phyloP scores from a whole-genome alignment of 2,797 vertebrate genomes.

The Aythya fuligula region DNA sequence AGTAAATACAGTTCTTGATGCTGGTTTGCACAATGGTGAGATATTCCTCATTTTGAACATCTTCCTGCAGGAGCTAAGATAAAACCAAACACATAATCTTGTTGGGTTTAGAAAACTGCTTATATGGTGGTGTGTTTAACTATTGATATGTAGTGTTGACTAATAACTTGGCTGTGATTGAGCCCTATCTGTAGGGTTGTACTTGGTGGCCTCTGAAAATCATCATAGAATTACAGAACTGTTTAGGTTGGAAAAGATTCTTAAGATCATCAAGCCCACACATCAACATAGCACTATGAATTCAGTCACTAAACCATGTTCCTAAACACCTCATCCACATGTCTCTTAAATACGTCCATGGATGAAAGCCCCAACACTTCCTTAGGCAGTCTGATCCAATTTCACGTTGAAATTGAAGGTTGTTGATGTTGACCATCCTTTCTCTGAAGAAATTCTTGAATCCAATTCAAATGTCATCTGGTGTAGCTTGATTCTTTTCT shows the following conservation, averaged over 20 bases:
- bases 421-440: too few species aligned
- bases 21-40: neutral
- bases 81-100: accelerated
- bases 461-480: too few species aligned
- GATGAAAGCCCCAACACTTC: too few species aligned
- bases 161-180: neutral
- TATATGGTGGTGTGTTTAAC: neutral
- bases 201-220: neutral
- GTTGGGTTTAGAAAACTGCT: neutral
- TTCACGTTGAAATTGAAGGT: too few species aligned
- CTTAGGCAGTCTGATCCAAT: too few species aligned
- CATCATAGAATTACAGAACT: too few species aligned
- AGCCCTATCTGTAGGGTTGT: neutral
- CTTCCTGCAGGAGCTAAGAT: neutral
- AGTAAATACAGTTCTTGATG: neutral
- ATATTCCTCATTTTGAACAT: neutral
- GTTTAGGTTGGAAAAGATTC: too few species aligned
- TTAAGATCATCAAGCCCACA: neutral
- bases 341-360: too few species aligned
- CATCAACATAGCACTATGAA: neutral
- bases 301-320: too few species aligned
- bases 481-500: neutral
- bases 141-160: neutral
- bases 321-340: too few species aligned
- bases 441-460: too few species aligned